Evolutionary conservation across 2,113 vertebrate genomes (phyloP), one percentile per base, ranked within the genome.

Genomic region (Caranx ignobilis): DNA sequence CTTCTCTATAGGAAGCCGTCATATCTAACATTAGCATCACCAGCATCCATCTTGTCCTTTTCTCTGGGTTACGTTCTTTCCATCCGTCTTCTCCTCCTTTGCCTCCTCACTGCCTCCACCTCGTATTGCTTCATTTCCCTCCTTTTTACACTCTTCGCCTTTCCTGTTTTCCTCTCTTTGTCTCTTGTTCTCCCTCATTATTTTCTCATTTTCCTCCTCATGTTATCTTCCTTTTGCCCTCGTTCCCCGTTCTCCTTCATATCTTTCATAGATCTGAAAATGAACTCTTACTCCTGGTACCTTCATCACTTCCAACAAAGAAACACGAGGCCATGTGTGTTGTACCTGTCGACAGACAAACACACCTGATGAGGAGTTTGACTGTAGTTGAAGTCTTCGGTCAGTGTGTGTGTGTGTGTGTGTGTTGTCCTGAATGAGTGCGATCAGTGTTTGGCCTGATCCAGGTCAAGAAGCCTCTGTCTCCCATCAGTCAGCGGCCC

Each of bases 401-500:
- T 80, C 4, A 16, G 9, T 45, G 0, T 43, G 13, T 11, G 50
- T 35, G 64, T 37, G 64, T 37, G 26, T 26, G 26, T 26, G 26
- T 26, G 26, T 26, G 26, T 26, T 37, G 15, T 15, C 11, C 67
- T 64, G 70, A 70, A 55, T 70, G 19, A 57, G 55, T 69, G 19
- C 48, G 39, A 72, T 56, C 35, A 1, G 32, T 19, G 9, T 73
- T 67, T 78, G 18, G 87, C 76, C 81, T 11, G 54, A 18, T 74
- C 64, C 84, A 84, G 83, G 83, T 80, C 60, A 34, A 56, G 55
- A 66, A 52, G 7, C 57, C 62, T 65, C 45, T n/a, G 54, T 59
- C 35, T 70, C 75, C 26, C 34, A 41, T 55, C 55, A 43, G 43
- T 74, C 73, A 68, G 48, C 67, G 54, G 12, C 18, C 50, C 63